Conservation (phyloP, 1,140 invertebrate genomes). For the Cataglyphis hispanica region DNA sequence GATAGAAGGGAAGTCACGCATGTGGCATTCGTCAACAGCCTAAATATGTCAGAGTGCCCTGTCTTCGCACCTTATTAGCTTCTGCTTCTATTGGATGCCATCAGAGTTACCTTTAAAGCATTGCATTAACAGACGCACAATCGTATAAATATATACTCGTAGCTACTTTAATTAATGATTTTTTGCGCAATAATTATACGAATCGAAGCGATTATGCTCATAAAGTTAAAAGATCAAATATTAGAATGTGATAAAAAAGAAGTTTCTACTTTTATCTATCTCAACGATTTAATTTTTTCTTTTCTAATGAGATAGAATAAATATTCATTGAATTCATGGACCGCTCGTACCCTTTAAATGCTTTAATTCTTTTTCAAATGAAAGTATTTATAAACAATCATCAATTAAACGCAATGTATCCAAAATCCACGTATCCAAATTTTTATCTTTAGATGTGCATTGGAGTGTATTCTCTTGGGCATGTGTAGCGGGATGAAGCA, state of each 20-base stretch:
- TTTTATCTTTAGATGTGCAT: constrained; percentile 8
- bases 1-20: constrained; percentile 66
- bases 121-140: neutral
- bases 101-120: neutral
- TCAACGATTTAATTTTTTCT: neutral
- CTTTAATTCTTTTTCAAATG: constrained; percentile 21
- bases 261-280: neutral
- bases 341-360: neutral
- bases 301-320: neutral
- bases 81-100: constrained; percentile 19
- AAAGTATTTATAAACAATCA: constrained; percentile 28
- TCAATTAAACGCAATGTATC: neutral
- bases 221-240: constrained; percentile 1
- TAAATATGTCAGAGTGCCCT: constrained; percentile 48
- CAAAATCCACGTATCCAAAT: constrained; percentile 13
- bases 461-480: neutral
- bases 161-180: constrained; percentile 15
- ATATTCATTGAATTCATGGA: neutral
- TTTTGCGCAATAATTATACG: neutral
- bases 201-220: neutral
- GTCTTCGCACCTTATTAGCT: constrained; percentile 75
- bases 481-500: constrained; percentile 15
- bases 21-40: constrained; percentile 61
- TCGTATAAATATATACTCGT: neutral
- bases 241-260: neutral